Conservation (phyloP, 2,888 invertebrate species). For the Dicycla oo region DNA sequence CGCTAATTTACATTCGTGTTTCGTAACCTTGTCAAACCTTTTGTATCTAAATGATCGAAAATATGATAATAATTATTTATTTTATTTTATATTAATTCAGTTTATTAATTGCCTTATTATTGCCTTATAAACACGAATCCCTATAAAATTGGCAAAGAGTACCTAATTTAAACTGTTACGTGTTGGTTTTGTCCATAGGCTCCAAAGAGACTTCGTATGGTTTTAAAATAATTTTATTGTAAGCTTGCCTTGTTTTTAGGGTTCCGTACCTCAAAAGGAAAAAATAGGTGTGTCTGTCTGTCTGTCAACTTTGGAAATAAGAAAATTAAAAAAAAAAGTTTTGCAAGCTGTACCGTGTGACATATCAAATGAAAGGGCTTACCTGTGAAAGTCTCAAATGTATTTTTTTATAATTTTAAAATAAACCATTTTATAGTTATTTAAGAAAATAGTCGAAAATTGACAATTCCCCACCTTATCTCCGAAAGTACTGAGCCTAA, state of each 20-base stretch:
- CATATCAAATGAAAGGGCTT: too few relatives aligned
- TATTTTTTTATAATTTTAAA: too few relatives aligned
- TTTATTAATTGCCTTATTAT: constrained; percentile 33
- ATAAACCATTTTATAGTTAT: too few relatives aligned
- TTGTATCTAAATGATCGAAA: constrained; percentile 20
- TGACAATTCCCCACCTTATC: too few relatives aligned
- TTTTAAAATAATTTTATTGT: background rate
- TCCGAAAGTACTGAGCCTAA: too few relatives aligned
- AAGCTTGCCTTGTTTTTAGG: background rate
- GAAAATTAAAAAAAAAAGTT: too few relatives aligned
- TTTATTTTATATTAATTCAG: constrained; percentile 33
- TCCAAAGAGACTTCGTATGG: background rate
- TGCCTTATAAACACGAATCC: constrained; percentile 5
- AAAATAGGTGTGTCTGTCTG: too few relatives aligned
- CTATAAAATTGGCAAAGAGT: constrained; percentile 1
- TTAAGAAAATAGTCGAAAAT: too few relatives aligned
- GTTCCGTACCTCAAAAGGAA: too few relatives aligned
- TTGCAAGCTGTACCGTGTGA: too few relatives aligned
- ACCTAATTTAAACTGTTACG: constrained; percentile 3
- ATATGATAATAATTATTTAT: constrained; percentile 10
- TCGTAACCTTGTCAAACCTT: constrained; percentile 36
- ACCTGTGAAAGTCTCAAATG: too few relatives aligned
- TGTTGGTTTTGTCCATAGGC: background rate
- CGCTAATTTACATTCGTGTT: constrained; percentile 34
- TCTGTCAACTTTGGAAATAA: too few relatives aligned